phyloP scores from a whole-genome alignment of 2,113 vertebrate genomes.

The Muscicapa adusta region DNA sequence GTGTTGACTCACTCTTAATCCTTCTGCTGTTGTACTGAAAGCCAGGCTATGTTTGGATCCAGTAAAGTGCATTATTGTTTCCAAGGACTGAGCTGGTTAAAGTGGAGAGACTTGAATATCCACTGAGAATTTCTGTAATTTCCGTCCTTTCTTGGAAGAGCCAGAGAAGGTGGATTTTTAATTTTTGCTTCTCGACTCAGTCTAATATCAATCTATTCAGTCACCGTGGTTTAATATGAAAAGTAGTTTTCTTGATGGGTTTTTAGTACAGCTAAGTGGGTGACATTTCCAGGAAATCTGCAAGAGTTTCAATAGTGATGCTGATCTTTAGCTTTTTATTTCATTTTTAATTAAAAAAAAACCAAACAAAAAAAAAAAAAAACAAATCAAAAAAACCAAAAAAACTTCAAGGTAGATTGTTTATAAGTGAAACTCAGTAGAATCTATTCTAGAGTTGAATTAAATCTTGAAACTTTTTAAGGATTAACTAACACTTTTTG shows the following conservation, averaged over 20 bases:
- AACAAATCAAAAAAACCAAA: no score
- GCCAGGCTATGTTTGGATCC: conserved; percentile 63
- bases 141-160: background rate
- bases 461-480: background rate
- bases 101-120: conserved; percentile 64
- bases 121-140: conserved; percentile 49
- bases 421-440: background rate
- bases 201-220: background rate
- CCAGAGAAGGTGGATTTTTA: background rate
- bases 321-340: background rate
- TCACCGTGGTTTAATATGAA: background rate
- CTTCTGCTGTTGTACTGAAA: conserved; percentile 63
- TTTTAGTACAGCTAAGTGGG: background rate
- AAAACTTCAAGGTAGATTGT: background rate
- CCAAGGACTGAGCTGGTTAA: conserved; percentile 66
- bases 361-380: background rate
- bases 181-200: background rate
- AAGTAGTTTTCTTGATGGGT: background rate
- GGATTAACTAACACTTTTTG: background rate
- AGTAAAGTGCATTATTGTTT: conserved; percentile 64
- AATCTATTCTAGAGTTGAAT: no score
- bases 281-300: background rate
- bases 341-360: no score
- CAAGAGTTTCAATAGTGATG: background rate
- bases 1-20: conserved; percentile 71